Evolutionary conservation across 2,113 vertebrate species (phyloP), one percentile per base, ranked within the genome.

Genomic region (Pelecanus crispus): DNA sequence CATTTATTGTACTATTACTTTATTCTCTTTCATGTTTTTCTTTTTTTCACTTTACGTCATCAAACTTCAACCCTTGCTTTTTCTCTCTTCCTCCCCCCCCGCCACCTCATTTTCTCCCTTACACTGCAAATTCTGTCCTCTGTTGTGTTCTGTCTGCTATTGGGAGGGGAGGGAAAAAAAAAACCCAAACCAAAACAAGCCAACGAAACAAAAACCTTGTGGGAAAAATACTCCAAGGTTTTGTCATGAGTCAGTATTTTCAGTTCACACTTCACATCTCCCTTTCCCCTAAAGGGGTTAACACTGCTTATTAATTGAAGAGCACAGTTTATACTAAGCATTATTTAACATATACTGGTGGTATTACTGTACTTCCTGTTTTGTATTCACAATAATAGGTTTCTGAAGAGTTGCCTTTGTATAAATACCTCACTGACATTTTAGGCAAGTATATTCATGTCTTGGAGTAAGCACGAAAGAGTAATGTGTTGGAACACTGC

Each of bases 401-500:
- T 98, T 98, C 98, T 98, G 98, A 98, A 98, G 98, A 98, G 97
- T 97, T 98, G 96, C 97, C 98, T 99, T 98, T 98, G 98, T 99
- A 96, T 97, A 98, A 98, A 98, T 98, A 98, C 98, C 97, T 98
- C 94, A 90, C 98, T 99, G 98, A 98, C 98, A 98, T 98, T 97
- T 98, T 94, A 98, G 98, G 98, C 99, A 98, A 99, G 99, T 99
- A 97, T 94, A 86, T 98, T 99, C 99, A 98, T 99, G 99, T 98
- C 98, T 98, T 92, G 83, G 97, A 97, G 97, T 97, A 98, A 98
- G 98, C 98, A 96, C 97, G 97, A 97, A 99, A 97, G 98, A 98
- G 98, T 97, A 93, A 97, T 98, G 98, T 98, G 97, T 98, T 98
- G 98, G 98, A 99, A 98, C 98, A 97, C 97, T 98, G 98, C 98